Base-by-base conservation (phyloP, 2,113 vertebrate species). In the Ammodramus savannarum region DNA sequence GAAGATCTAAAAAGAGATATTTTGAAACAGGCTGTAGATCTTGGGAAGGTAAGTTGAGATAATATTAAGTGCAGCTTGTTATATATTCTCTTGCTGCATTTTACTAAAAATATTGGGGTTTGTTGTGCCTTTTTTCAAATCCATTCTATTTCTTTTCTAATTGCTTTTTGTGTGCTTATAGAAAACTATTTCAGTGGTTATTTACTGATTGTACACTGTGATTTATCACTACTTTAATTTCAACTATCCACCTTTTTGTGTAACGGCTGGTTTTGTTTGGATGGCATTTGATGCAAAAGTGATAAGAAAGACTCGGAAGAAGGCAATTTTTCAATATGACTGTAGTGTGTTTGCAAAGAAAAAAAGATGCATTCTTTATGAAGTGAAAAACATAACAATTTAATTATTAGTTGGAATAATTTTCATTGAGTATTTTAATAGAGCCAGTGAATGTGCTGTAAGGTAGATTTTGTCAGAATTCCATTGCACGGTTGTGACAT, bases 41-140 rank as follows among this genome's bases (percentile, higher is more conserved):
- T 98, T 76, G 97, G 97, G 67, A 97, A 98, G 99, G 99, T 99
- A 98, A 5, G 97, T 97, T 31, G 87, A 66, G 32, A 55, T 74
- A 54, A 39, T 25, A 55, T 11, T 36, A 36, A n/a, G 10, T 85
- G 26, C 5, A 41, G 32, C 21, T 82, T 39, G 8, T 90, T 72
- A 10, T 27, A 5, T 65, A 43, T 90, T 22, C 57, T 41, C 61
- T 72, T 62, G 51, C n/a, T 5, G 1, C 4, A 25, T 89, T 92
- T 81, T 63, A 31, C 34, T 55, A 39, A 59, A 94, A 68, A 29
- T n/a, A 31, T 0, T 11, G 5, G 75, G 58, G 57, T 87, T 52
- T 77, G 3, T 66, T 88, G 22, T 38, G 11, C n/a, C 38, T 41
- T 83, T 87, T 23, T 84, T 14, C 10, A 74, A 72, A 48, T 86